These are phyloP conservation scores for Trilocha varians DNA, from an alignment of 2,888 invertebrate genomes.

Conservation along the genomic window DNA sequence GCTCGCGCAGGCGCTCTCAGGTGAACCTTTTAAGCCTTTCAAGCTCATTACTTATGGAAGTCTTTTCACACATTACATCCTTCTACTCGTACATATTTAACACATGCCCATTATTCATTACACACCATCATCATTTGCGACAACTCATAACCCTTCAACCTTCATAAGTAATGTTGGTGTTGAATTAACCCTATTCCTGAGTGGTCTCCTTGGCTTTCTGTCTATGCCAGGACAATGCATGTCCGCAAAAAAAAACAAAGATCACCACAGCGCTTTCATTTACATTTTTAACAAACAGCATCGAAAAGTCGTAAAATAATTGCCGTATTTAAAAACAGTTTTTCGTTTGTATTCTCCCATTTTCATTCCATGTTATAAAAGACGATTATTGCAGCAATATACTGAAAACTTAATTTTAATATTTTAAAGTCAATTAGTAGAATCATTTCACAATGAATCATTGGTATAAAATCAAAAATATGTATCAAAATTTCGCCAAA, in stretches of 20 bases:
- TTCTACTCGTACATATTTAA: slow-evolving; percentile 7
- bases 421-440: too few species aligned
- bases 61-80: slow-evolving; percentile 15
- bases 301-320: too few species aligned
- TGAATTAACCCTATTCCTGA: not conserved
- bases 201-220: not conserved
- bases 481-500: too few species aligned
- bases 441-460: too few species aligned
- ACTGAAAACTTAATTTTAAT: too few species aligned
- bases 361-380: too few species aligned
- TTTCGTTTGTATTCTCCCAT: too few species aligned
- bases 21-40: slow-evolving; percentile 69
- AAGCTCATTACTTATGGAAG: slow-evolving; percentile 25
- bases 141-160: not conserved
- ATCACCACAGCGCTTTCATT: not conserved
- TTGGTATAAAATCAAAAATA: too few species aligned
- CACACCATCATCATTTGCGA: slow-evolving; percentile 5
- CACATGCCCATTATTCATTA: slow-evolving; percentile 4
- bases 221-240: not conserved
- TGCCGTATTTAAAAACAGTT: too few species aligned
- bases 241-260: not conserved
- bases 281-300: not conserved
- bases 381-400: too few species aligned
- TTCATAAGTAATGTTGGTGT: not conserved
- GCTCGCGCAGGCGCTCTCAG: slow-evolving; percentile 96